These are phyloP conservation scores for Melikaiella ostensackeni DNA, from an alignment of 2,888 invertebrate genomes.

Conservation along the genomic window DNA sequence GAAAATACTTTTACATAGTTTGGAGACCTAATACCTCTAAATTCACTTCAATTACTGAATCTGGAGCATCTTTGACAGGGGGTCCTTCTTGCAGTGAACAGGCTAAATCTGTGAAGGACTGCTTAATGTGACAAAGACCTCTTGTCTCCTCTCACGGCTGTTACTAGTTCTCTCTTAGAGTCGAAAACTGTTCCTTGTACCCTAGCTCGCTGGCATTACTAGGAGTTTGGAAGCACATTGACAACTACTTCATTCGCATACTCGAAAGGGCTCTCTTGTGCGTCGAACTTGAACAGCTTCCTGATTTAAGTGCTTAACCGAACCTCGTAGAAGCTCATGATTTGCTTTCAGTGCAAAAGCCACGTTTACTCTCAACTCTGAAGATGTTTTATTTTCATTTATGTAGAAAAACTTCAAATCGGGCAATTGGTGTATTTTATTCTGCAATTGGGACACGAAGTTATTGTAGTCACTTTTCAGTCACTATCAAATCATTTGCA, in stretches of 20 bases:
- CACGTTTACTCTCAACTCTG: neutral
- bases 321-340: neutral
- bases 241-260: constrained; percentile 22
- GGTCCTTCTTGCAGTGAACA: neutral
- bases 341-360: neutral
- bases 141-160: constrained; percentile 26
- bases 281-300: constrained; percentile 18
- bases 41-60: neutral
- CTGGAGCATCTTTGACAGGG: constrained; percentile 19
- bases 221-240: constrained; percentile 34
- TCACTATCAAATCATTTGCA: too few species aligned
- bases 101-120: constrained; percentile 28
- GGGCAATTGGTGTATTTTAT: too few species aligned
- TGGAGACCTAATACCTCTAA: neutral
- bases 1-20: neutral
- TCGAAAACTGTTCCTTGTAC: constrained; percentile 28
- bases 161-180: constrained; percentile 27
- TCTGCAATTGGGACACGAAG: too few species aligned
- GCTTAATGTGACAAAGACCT: constrained; percentile 34
- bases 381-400: neutral
- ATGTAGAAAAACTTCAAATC: neutral
- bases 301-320: constrained; percentile 6
- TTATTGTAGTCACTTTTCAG: too few species aligned
- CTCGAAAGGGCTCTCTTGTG: constrained; percentile 25
- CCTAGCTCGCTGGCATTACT: constrained; percentile 21